phyloP scores from a whole-genome alignment of 2,797 vertebrate species.

The Peromyscus eremicus region DNA sequence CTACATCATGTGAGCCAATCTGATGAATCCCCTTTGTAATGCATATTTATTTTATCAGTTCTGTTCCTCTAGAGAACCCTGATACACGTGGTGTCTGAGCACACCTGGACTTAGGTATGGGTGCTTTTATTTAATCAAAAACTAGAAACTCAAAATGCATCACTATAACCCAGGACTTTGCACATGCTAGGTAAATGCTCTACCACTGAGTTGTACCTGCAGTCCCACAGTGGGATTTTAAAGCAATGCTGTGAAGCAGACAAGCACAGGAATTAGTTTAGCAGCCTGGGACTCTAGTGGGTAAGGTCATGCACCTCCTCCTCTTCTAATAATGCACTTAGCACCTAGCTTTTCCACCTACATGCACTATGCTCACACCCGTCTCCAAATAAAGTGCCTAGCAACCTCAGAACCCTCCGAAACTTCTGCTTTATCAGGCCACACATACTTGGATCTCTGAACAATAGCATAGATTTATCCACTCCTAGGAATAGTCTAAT shows the following conservation, averaged over 20 bases:
- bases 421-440: neutral
- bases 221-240: neutral
- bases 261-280: neutral
- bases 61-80: neutral
- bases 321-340: neutral
- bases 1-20: neutral
- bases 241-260: neutral
- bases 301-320: neutral
- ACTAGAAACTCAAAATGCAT: neutral
- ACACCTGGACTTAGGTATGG: rapidly evolving
- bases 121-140: neutral
- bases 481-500: too few relatives aligned
- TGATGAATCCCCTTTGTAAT: neutral
- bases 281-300: neutral
- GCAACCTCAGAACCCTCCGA: neutral
- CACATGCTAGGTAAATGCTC: neutral
- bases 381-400: neutral
- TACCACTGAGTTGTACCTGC: too few relatives aligned
- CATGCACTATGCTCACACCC: neutral
- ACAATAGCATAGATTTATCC: neutral
- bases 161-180: neutral
- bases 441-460: neutral
- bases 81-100: neutral
- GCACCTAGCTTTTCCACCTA: neutral
- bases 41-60: neutral